Evolutionary conservation across 2,888 invertebrate genomes (phyloP).

Genomic region (Thymelicus lineola): DNA sequence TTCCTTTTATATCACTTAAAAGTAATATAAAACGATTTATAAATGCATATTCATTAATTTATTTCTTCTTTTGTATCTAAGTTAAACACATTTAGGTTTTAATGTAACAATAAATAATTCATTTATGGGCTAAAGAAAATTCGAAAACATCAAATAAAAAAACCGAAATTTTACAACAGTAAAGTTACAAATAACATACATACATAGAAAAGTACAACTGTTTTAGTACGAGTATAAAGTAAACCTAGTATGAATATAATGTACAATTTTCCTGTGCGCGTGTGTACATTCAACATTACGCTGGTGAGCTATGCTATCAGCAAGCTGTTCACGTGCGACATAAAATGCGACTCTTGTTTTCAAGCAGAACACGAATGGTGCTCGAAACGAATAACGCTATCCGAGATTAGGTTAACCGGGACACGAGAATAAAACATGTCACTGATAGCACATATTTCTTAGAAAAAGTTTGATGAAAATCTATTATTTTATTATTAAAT

Average conservation of each 20-base stretch:
- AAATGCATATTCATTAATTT: no score
- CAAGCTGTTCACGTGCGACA: slow-evolving; percentile 30
- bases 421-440: slow-evolving; percentile 28
- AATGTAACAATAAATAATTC: no score
- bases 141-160: no score
- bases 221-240: no score
- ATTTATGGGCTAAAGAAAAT: no score
- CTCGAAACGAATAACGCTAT: slow-evolving; percentile 26
- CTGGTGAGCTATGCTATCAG: slow-evolving; percentile 18
- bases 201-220: no score
- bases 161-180: no score
- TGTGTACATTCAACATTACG: slow-evolving; percentile 8
- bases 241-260: neutral
- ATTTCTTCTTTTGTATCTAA: no score
- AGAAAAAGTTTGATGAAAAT: neutral
- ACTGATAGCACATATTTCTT: slow-evolving; percentile 16
- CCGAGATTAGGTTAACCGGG: slow-evolving; percentile 32
- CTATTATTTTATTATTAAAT: slow-evolving; percentile 7
- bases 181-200: no score
- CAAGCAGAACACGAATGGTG: slow-evolving; percentile 28
- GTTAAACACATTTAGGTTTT: no score
- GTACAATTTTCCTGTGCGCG: neutral
- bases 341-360: slow-evolving; percentile 26
- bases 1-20: no score
- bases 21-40: no score